Base-by-base conservation (phyloP, 2,113 vertebrate species). In the Phrynosoma blainvillii region DNA sequence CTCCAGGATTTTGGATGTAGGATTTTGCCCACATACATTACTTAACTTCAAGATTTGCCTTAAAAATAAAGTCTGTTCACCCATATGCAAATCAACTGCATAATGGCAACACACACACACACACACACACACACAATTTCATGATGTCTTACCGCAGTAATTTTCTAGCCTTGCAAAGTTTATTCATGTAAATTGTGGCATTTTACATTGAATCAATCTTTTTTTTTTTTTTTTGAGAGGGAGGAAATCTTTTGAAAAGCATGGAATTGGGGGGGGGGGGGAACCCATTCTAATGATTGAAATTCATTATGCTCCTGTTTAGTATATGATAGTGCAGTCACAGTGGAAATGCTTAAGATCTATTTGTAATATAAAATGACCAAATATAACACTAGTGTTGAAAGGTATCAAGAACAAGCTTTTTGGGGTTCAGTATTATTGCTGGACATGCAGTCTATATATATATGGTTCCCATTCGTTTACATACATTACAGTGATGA, bases 231-330 rank as follows among this genome's bases (percentile, higher is more conserved):
- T 62, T 62, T 62, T 68, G 66, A 27, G 20, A 9, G 18, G 25
- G 25, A 68, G 25, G 18, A 25, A 68, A 68, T 68, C 66, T 82
- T 82, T 65, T 66, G 20, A 62, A 80, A 80, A 32, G 3, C 79
- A 21, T 66, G 56, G 11, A 75, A 42, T 16, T 76, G 32, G 70
- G 13, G 1, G 10, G 56, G 56, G 11, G 54, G 54, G n/a, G n/a
- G n/a, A n/a, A n/a, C n/a, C n/a, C n/a, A 88, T 89, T 89, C 32
- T 71, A n/a, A 47, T 65, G 85, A 92, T 89, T 86, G 84, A 86
- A 73, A 65, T 89, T 84, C 84, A 82, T 89, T 89, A 88, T 9
- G 71, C 83, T 23, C 36, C 47, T 90, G 80, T 89, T 89, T 84
- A 81, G 56, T 71, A 83, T 40, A 76, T 86, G 88, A 62, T 12